Evolutionary conservation across 2,113 vertebrate genomes (phyloP), one percentile per base, ranked within the genome.

Genomic region (Ancistrus triradiatus): DNA sequence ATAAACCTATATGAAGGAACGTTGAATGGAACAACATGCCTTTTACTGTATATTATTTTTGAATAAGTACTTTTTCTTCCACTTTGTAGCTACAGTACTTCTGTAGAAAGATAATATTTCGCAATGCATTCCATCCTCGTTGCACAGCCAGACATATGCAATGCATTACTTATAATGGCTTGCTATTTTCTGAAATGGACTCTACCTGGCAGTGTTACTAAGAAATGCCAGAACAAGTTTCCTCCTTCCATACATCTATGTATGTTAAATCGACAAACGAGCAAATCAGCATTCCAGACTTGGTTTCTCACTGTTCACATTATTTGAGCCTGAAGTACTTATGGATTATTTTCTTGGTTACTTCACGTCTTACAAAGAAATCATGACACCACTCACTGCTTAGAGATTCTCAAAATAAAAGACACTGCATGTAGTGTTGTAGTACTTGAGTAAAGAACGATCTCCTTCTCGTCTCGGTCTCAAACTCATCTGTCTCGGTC

Each of bases 271-370:
- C 31, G 50, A 69, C 19, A 46, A 33, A 38, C 14, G 40, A 61
- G 49, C 53, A 61, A 44, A 58, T 68, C 56, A 62, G 42, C 55
- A 40, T 52, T 59, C 17, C n/a, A 28, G 38, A 53, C 66, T 21
- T 35, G 60, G 35, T 50, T 38, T 55, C 43, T 13, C 35, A 15
- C 13, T 63, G 57, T 59, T 64, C 57, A 35, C 48, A 51, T 28
- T 37, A 63, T 59, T 66, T 7, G 52, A 11, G 40, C 24, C 43
- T 46, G 55, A n/a, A n/a, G n/a, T n/a, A n/a, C 43, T 52, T 44
- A 53, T 62, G 65, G 47, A 76, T 80, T 69, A 81, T 77, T 70
- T 62, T 76, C 67, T 59, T 49, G 71, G 71, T 74, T 72, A 73
- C 69, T 63, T 73, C 68, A 59, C 68, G 58, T 42, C n/a, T 53